Base-by-base conservation (phyloP, 2,113 vertebrate genomes). In the Siniperca knerii region DNA sequence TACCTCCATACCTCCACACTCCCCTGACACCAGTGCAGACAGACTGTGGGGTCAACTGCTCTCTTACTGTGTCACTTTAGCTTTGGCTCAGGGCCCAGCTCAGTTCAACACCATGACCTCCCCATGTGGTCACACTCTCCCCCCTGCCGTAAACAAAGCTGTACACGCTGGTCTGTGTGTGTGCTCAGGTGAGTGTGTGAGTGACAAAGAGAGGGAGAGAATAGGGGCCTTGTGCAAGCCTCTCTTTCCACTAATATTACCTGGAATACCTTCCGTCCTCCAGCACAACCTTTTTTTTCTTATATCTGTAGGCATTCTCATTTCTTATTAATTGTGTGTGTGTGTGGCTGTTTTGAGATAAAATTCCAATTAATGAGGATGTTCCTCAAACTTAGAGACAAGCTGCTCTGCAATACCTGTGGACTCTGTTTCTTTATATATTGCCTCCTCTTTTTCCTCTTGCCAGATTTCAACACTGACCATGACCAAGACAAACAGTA, bases 41-140 rank as follows among this genome's bases (percentile, higher is more conserved):
- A 87, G 87, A 81, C 77, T 87, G 87, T 44, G 77, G 77, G 87
- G 77, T 85, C 83, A 88, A 82, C 80, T 81, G 80, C 66, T 81
- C 74, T 76, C 66, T 87, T 81, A 78, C 75, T 71, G 71, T 87
- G 80, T 89, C 84, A 89, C 82, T 87, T 86, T 55, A 62, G 65
- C 55, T 75, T 81, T 88, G 87, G 88, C 85, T 91, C 80, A 42
- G 65, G 65, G 80, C 83, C 84, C 79, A 83, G 72, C 72, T 87
- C 57, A 6, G 75, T 55, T 82, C 61, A 62, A 54, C 68, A 35
- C 50, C 54, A 61, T 66, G 82, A 87, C 90, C 82, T 82, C 48
- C 80, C 83, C 77, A 81, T 83, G 79, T 87, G 82, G 66, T 67
- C 75, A 66, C 74, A 40, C 72, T 29, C 71, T 29, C 65, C 57